phyloP scores from a whole-genome alignment of 2,797 vertebrate species.

The Oreortyx pictus region DNA sequence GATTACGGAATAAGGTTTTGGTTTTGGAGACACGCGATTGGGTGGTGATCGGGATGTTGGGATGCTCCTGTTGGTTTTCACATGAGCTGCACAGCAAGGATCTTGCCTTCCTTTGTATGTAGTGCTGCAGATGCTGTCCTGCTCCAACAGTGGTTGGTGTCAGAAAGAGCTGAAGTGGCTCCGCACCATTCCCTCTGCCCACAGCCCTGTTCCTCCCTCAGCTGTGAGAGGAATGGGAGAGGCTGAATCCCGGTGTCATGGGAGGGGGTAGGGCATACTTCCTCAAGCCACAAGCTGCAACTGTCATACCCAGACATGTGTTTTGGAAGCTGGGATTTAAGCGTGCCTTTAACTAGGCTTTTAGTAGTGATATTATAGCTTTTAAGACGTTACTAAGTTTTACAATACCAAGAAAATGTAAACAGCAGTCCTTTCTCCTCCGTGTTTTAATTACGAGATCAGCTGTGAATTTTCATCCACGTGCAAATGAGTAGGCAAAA shows the following conservation, averaged over 20 bases:
- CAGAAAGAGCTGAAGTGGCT: not conserved
- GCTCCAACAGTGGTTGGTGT: not conserved
- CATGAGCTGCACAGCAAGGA: not conserved
- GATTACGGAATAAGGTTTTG: not conserved
- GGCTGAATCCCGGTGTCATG: not conserved
- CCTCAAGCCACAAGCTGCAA: not conserved
- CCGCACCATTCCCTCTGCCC: too few relatives aligned
- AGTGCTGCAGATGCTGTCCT: not conserved
- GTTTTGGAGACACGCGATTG: not conserved
- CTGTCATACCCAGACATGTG: rapidly evolving
- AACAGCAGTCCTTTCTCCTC: not conserved
- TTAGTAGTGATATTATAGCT: not conserved
- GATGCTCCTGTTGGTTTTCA: not conserved
- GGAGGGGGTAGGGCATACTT: not conserved
- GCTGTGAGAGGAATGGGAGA: not conserved
- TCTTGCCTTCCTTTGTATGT: not conserved
- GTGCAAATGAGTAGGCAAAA: too few relatives aligned
- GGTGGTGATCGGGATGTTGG: not conserved
- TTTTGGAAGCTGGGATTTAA: not conserved
- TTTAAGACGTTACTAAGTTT: not conserved
- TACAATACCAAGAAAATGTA: not conserved
- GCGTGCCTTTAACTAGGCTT: not conserved
- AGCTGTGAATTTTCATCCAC: not conserved
- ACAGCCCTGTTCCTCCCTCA: not conserved
- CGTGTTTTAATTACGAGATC: not conserved